Evolutionary conservation across 2,113 vertebrate species (phyloP).

Genomic region (Calcarius ornatus): DNA sequence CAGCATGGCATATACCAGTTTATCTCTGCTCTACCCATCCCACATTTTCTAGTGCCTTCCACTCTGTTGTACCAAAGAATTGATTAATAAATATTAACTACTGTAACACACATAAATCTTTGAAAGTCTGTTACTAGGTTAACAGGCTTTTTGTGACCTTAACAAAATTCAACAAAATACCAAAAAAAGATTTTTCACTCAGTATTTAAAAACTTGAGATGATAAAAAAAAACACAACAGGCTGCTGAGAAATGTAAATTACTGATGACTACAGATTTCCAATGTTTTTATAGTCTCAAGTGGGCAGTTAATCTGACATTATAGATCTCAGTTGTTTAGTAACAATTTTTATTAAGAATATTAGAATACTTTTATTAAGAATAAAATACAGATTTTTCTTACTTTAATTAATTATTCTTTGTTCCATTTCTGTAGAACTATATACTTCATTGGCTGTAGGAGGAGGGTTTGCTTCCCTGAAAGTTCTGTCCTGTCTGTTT

Average conservation of each 20-base stretch:
- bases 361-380: not conserved
- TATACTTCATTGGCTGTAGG: not conserved
- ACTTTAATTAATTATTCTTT: not conserved
- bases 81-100: not conserved
- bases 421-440: not conserved
- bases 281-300: not conserved
- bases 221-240: not conserved
- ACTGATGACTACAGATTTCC: not conserved
- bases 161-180: not conserved
- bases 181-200: not conserved
- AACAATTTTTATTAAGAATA: not conserved
- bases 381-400: not conserved
- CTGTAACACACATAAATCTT: not conserved
- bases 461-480: not conserved
- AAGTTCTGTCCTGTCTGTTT: not conserved
- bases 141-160: not conserved
- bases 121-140: not conserved
- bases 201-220: not conserved
- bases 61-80: not conserved
- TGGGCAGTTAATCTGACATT: not conserved
- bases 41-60: not conserved
- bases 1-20: not conserved
- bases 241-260: not conserved
- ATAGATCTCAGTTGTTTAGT: not conserved
- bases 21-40: not conserved